Conservation (phyloP, 2,113 vertebrate genomes). For the Danio rerio region GRCz12tu NC_133195.1:38213001-38213500, state of each 20-base stretch:
- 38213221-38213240: slow-evolving; percentile 22
- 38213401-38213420: not conserved
- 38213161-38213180: slow-evolving; percentile 57
- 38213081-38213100: slow-evolving; percentile 7
- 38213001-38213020: not conserved
- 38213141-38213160: slow-evolving; percentile 63
- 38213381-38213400: not conserved
- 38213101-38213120: slow-evolving; percentile 17
- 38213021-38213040: not conserved
- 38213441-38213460: too few relatives aligned
- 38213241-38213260: slow-evolving; percentile 23
- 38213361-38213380: slow-evolving; percentile 7
- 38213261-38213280: not conserved
- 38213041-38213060: not conserved
- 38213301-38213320: slow-evolving; percentile 1
- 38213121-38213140: slow-evolving; percentile 46
- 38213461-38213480: too few relatives aligned
- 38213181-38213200: slow-evolving; percentile 26
- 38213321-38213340: slow-evolving; percentile 2
- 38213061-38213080: not conserved
- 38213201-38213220: slow-evolving; percentile 2
- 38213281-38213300: slow-evolving; percentile 3
- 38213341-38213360: slow-evolving; percentile 23
- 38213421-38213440: too few relatives aligned
- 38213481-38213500: too few relatives aligned